Evolutionary conservation across 2,888 invertebrate species (phyloP), one percentile per base, ranked within the genome.

Genomic region (Galeruca laticollis): DNA sequence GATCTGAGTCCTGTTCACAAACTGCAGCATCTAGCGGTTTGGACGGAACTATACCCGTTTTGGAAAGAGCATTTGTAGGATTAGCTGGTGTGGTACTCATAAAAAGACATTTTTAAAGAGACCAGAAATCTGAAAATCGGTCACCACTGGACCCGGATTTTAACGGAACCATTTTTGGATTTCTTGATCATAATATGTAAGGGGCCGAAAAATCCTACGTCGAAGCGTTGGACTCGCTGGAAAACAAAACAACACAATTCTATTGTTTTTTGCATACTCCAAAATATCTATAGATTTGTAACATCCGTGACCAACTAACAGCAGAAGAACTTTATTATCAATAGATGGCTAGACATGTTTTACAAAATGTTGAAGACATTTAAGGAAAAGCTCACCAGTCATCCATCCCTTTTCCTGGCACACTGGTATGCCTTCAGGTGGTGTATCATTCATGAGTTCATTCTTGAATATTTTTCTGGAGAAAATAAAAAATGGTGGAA

Each of bases 401-500:
- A n/a, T n/a, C n/a, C n/a, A n/a, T n/a, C n/a, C n/a, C n/a, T n/a
- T n/a, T n/a, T n/a, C n/a, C n/a, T n/a, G n/a, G 1, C 78, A 78
- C 31, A 77, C 72, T 18, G 61, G 82, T 21, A 75, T 67, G 70
- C 75, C 79, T 57, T 84, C 85, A 63, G 77, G 40, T 35, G 83
- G 84, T n/a, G n/a, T n/a, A n/a, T n/a, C n/a, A n/a, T n/a, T n/a
- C n/a, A n/a, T n/a, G n/a, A n/a, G n/a, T n/a, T n/a, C n/a, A n/a
- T n/a, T n/a, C n/a, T n/a, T n/a, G n/a, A n/a, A n/a, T n/a, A n/a
- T n/a, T n/a, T n/a, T n/a, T n/a, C n/a, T n/a, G n/a, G n/a, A n/a
- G n/a, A n/a, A n/a, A n/a, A n/a, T n/a, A n/a, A n/a, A n/a, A n/a
- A n/a, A n/a, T n/a, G n/a, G n/a, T n/a, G n/a, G n/a, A n/a, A n/a